Evolutionary conservation across 2,888 invertebrate species (phyloP).

Genomic region (Phrixothrix hirtus): DNA sequence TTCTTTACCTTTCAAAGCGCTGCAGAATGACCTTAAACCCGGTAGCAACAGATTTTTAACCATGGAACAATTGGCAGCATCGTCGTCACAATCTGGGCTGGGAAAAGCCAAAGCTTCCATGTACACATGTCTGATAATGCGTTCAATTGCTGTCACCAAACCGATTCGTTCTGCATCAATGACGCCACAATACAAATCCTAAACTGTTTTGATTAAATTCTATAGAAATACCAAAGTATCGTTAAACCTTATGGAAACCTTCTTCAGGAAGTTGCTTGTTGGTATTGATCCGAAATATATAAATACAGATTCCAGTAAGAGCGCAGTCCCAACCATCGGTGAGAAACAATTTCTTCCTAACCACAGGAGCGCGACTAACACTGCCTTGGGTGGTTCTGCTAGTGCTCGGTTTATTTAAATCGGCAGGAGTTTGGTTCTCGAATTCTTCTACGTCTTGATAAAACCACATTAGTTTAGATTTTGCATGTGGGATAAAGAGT

Average conservation of each 20-base stretch:
- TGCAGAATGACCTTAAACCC: constrained; percentile 83
- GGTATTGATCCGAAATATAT: constrained; percentile 82
- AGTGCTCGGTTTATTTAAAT: constrained; percentile 45
- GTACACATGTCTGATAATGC: constrained; percentile 85
- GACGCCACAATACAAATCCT: constrained; percentile 72
- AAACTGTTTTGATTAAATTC: constrained; percentile 6
- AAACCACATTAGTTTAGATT: constrained; percentile 84
- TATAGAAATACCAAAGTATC: too few relatives aligned
- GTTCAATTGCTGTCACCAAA: constrained; percentile 83
- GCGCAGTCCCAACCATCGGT: constrained; percentile 84
- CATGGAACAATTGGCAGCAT: constrained; percentile 76
- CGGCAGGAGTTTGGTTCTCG: constrained; percentile 45
- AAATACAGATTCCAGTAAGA: constrained; percentile 81
- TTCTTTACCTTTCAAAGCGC: constrained; percentile 75
- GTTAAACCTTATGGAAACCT: constrained; percentile 88
- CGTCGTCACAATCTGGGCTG: constrained; percentile 78
- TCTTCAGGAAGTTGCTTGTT: constrained; percentile 87
- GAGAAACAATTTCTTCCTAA: constrained; percentile 78
- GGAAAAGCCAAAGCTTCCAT: constrained; percentile 88
- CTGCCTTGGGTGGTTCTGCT: constrained; percentile 35
- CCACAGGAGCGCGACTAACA: constrained; percentile 42
- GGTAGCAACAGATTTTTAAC: constrained; percentile 83
- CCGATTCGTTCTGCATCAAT: constrained; percentile 79
- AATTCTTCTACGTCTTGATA: constrained; percentile 85
- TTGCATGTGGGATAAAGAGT: constrained; percentile 82